phyloP scores from a whole-genome alignment of 2,113 vertebrate genomes.

The Notarius quadriscutis region DNA sequence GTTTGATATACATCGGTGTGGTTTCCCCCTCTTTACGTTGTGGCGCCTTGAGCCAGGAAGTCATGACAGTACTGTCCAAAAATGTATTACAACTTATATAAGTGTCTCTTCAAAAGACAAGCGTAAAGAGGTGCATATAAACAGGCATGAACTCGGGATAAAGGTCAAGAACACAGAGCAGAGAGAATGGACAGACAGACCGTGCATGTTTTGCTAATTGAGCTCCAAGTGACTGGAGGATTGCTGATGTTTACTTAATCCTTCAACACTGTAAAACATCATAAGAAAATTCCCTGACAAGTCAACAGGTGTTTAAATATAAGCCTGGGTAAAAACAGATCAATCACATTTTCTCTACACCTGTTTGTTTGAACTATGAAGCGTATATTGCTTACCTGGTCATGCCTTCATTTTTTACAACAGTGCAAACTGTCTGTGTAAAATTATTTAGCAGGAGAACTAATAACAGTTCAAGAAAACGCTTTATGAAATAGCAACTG shows the following conservation, averaged over 20 bases:
- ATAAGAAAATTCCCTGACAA: background rate
- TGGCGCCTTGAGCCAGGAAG: no score
- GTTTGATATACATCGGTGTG: no score
- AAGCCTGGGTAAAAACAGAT: background rate
- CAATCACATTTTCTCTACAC: background rate
- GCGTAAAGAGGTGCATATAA: background rate
- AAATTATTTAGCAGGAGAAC: no score
- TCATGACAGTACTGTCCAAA: background rate
- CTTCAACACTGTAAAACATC: background rate
- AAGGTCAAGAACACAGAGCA: background rate
- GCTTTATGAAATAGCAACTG: no score
- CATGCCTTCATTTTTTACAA: no score
- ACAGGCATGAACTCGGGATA: background rate
- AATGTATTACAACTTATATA: background rate
- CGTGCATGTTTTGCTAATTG: background rate
- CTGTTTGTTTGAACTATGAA: background rate
- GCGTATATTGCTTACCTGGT: background rate
- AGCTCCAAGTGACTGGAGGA: background rate
- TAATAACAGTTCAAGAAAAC: no score
- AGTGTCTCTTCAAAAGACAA: background rate
- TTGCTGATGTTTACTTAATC: background rate
- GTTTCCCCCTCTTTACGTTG: no score
- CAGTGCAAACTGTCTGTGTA: no score
- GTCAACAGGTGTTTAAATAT: background rate
- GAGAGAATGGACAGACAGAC: background rate